phyloP scores from a whole-genome alignment of 2,888 invertebrate genomes.

The Allacma fusca region DNA sequence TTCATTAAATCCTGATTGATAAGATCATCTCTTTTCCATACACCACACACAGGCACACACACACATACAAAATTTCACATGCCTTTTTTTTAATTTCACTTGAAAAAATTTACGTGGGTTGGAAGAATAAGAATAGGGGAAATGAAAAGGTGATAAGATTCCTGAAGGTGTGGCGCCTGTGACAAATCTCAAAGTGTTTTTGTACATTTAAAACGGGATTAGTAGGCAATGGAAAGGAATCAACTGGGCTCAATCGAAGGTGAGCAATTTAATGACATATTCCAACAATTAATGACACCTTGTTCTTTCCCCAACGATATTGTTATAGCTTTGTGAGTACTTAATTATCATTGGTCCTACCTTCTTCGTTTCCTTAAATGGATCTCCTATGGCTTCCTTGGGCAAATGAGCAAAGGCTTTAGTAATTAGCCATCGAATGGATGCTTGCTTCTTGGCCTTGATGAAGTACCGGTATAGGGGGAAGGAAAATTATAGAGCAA shows the following conservation, averaged over 20 bases:
- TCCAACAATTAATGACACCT: not conserved
- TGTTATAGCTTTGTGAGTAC: not conserved
- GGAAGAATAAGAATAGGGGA: not conserved
- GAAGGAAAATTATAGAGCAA: constrained; percentile 6
- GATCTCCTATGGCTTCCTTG: constrained; percentile 54
- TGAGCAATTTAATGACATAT: no score
- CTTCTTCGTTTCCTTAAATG: constrained; percentile 58
- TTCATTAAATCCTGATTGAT: no score
- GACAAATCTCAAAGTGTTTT: not conserved
- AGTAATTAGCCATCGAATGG: constrained; percentile 58
- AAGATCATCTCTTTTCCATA: no score
- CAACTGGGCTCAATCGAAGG: not conserved
- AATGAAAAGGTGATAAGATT: no score
- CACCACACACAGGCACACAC: not conserved
- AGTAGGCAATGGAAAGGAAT: constrained; percentile 1
- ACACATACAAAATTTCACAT: not conserved
- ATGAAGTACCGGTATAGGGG: not conserved
- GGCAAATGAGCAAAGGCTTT: constrained; percentile 57
- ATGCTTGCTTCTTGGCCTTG: constrained; percentile 59
- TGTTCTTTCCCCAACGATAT: no score
- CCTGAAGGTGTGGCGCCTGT: no score
- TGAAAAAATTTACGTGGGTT: not conserved
- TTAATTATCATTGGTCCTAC: no score
- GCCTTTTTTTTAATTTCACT: not conserved
- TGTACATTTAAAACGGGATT: not conserved